These are phyloP conservation scores for Pomacea canaliculata DNA, from an alignment of 2,888 invertebrate genomes.

Conservation along the genomic window DNA sequence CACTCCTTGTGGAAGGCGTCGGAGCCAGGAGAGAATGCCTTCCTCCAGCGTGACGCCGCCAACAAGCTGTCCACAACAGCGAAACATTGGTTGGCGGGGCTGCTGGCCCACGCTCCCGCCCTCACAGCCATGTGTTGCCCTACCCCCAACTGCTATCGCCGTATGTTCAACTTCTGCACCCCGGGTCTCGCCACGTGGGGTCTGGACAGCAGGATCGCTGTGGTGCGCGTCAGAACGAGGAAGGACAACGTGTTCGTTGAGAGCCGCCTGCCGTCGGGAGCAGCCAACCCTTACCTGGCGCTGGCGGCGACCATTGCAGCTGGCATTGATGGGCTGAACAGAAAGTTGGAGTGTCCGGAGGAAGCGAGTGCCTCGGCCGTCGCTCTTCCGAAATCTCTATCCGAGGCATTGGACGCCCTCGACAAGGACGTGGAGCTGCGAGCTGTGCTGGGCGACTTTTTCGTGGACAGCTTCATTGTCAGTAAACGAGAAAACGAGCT, in stretches of 20 bases:
- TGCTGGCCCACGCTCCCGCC: conserved; percentile 31
- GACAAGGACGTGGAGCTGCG: conserved; percentile 2
- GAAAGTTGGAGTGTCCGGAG: conserved; percentile 29
- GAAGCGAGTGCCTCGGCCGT: conserved; percentile 2
- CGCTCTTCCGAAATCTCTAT: conserved; percentile 6
- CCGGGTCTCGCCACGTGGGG: conserved; percentile 33
- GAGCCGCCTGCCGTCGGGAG: conserved; percentile 33
- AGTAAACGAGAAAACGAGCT: conserved; percentile 12
- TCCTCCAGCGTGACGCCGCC: conserved; percentile 20
- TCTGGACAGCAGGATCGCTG: conserved; percentile 27
- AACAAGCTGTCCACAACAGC: conserved; percentile 23
- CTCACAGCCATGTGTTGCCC: conserved; percentile 33
- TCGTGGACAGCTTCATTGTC: conserved; percentile 7
- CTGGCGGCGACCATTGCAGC: conserved; percentile 37
- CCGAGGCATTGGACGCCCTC: conserved; percentile 11
- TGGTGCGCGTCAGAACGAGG: conserved; percentile 27
- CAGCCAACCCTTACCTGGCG: conserved; percentile 35
- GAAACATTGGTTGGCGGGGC: conserved; percentile 35
- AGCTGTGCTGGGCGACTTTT: conserved; percentile 9
- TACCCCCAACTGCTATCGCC: conserved; percentile 35
- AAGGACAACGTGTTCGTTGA: conserved; percentile 33
- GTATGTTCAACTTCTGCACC: conserved; percentile 21
- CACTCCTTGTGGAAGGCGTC: conserved; percentile 9
- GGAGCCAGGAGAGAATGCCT: conserved; percentile 6
- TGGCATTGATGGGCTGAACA: conserved; percentile 35